A percentile compares a stretch with the other conserved stretches of the same genome.
phyloP scores from a whole-genome alignment of 2,888 invertebrate species.

The Eustalomyia histrio region DNA sequence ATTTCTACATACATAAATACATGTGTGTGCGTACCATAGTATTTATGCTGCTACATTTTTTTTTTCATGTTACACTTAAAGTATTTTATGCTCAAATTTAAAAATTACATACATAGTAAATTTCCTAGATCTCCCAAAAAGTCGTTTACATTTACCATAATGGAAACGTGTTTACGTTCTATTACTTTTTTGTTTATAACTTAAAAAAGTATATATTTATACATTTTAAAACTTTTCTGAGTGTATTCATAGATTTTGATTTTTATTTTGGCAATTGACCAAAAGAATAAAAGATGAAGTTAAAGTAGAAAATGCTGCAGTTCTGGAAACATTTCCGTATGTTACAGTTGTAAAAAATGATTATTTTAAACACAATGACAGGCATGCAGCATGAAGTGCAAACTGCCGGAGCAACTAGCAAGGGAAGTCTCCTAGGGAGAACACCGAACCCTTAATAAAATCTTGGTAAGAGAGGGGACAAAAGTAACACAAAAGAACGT shows the following conservation, averaged over 20 bases:
- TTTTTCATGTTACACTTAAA: background rate
- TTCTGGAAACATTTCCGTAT: slow-evolving; percentile 55
- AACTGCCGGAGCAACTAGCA: slow-evolving; percentile 27
- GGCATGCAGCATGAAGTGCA: slow-evolving; percentile 28
- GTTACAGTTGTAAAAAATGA: slow-evolving; percentile 23
- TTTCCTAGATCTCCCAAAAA: no score
- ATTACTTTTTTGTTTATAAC: no score
- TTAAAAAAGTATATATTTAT: no score
- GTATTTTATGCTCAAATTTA: background rate
- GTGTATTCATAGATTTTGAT: background rate
- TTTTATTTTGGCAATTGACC: slow-evolving; percentile 50
- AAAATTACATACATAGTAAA: no score
- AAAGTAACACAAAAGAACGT: no score
- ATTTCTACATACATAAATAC: background rate
- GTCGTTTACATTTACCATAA: no score
- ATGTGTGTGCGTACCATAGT: background rate
- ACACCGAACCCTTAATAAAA: no score
- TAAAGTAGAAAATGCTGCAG: slow-evolving; percentile 29
- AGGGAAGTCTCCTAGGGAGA: no score
- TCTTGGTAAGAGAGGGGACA: no score
- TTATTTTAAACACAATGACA: slow-evolving; percentile 34
- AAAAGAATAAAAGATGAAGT: slow-evolving; percentile 39
- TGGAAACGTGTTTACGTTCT: no score
- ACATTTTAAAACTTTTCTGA: background rate
- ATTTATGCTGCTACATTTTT: background rate